Evolutionary conservation across 2,888 invertebrate species (phyloP).

Genomic region (Hirtodrosophila cameraria): DNA sequence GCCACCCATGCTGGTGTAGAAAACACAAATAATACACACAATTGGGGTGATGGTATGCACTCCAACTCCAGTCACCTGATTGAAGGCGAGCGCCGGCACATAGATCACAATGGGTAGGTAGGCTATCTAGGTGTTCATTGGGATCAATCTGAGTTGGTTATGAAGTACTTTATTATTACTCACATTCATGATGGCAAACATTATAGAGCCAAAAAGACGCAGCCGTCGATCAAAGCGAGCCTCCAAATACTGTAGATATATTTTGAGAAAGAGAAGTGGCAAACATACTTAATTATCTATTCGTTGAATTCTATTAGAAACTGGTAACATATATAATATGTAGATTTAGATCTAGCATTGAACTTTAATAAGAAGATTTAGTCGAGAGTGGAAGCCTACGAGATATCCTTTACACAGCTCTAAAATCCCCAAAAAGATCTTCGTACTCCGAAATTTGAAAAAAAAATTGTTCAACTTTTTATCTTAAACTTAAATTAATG

Average conservation of each 20-base stretch:
- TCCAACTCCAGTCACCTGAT: constrained; percentile 93
- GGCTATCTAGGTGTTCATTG: constrained; percentile 86
- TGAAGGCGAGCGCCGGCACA: constrained; percentile 91
- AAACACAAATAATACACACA: constrained; percentile 93
- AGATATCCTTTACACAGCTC: no score
- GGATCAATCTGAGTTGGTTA: not conserved
- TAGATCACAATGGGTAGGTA: constrained; percentile 92
- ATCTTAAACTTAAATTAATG: no score
- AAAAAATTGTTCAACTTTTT: no score
- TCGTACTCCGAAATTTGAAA: no score
- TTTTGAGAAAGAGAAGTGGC: not conserved
- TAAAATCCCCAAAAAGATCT: no score
- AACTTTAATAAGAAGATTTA: no score
- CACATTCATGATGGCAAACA: constrained; percentile 90
- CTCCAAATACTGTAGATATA: constrained; percentile 88
- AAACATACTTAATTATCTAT: constrained; percentile 81
- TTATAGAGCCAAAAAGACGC: constrained; percentile 89
- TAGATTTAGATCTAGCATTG: no score
- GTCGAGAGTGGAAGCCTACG: no score
- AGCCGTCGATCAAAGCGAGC: constrained; percentile 89
- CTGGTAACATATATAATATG: no score
- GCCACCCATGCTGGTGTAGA: constrained; percentile 93
- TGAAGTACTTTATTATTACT: constrained; percentile 78
- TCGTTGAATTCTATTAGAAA: no score
- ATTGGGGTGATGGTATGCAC: constrained; percentile 93